phyloP scores from a whole-genome alignment of 1,140 invertebrate species.

The Lethocerus indicus region DNA sequence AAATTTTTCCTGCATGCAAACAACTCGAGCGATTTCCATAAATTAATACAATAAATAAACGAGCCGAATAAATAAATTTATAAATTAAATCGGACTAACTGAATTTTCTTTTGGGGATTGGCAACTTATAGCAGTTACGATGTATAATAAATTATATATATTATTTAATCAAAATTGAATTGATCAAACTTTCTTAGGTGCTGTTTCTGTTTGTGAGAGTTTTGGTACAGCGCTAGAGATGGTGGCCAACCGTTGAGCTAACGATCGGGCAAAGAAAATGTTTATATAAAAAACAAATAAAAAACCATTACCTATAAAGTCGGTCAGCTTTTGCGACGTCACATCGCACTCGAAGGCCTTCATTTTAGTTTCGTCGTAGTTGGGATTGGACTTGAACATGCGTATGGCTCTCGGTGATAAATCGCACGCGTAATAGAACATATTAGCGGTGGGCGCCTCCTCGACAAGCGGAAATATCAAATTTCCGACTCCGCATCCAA shows the following conservation, averaged over 20 bases:
- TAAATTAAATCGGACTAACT: no score
- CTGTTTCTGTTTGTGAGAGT: neutral
- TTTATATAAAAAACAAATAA: neutral
- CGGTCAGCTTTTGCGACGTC: conserved; percentile 30
- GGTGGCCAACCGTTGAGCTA: no score
- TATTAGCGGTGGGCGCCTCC: conserved; percentile 38
- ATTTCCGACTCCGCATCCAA: conserved; percentile 96
- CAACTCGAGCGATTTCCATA: no score
- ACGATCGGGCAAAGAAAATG: neutral
- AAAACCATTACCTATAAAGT: neutral
- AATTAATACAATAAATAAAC: no score
- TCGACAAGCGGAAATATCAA: conserved; percentile 85
- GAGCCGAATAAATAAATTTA: no score
- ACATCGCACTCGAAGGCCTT: conserved; percentile 61
- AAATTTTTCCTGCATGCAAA: no score
- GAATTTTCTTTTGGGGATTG: no score
- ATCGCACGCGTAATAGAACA: conserved; percentile 83
- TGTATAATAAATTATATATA: neutral
- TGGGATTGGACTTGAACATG: conserved; percentile 53
- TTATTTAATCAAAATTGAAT: neutral
- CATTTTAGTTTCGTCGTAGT: conserved; percentile 43
- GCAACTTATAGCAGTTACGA: no score
- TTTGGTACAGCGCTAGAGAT: no score
- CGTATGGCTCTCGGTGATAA: conserved; percentile 81
- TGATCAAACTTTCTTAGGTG: neutral